Evolutionary conservation across 1,140 invertebrate genomes (phyloP), one percentile per base, ranked within the genome.

Genomic region (Pogonomyrmex californicus): DNA sequence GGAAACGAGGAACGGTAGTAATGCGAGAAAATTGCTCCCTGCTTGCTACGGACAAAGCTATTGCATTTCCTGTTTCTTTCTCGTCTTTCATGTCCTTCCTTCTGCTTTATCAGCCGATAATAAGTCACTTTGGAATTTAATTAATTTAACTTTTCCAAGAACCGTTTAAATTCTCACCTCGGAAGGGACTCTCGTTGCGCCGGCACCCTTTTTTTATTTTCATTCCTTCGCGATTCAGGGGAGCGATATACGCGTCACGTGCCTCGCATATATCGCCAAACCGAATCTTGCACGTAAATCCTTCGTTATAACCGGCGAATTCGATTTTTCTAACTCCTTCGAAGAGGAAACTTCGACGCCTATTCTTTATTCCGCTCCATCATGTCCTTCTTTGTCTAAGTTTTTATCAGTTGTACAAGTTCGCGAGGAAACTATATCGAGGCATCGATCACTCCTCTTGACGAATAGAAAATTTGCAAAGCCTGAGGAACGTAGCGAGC

Each of bases 61-160:
- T 75, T 60, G 63, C 78, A 56, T 81, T 60, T 70, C 54, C 63
- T 44, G 79, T 75, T 83, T 60, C 79, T 47, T 60, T 47, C 30
- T 38, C 54, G 54, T 62, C 41, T 33, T 54, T 56, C 77, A 12
- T 12, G 44, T 12, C 41, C 60, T 47, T n/a, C 63, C 36, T 17
- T 12, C 36, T 17, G 54, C 79, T 49, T 75, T 83, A 83, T 83
- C 79, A 75, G 68, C n/a, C 79, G 68, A 62, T 83, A 83, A 83
- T 83, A 83, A 83, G 79, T 75, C 68, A 83, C 68, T 75, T 60
- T 73, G 79, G 68, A 83, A 83, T 83, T 83, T 83, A 83, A 83
- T 83, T 83, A 83, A 75, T 75, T 41, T 36, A 51, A 54, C 41
- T 79, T 68, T 68, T 77, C 30, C 23, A 68, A n/a, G 30, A 49